Evolutionary conservation across 2,888 invertebrate species (phyloP).

Genomic region (Periphyllus acericola): DNA sequence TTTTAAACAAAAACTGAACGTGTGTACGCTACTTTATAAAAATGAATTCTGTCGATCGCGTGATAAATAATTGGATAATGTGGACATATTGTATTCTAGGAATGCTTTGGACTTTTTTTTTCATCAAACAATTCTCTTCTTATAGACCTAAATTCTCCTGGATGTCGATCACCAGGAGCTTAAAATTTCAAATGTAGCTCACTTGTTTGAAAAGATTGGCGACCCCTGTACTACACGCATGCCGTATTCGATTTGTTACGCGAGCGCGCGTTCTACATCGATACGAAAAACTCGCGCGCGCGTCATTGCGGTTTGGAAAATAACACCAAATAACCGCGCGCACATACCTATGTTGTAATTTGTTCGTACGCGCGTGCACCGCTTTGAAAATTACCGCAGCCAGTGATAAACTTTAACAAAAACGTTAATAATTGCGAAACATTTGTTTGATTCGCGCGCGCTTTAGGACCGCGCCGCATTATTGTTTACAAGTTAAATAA

Average conservation of each 20-base stretch:
- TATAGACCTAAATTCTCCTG: no score
- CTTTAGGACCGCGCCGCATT: not conserved
- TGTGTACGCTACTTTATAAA: no score
- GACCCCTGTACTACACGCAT: not conserved
- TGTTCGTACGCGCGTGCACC: not conserved
- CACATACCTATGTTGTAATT: not conserved
- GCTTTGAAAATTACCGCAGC: not conserved
- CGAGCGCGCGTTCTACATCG: not conserved
- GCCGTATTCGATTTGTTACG: not conserved
- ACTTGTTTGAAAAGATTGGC: not conserved
- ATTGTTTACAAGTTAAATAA: not conserved
- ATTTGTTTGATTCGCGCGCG: conserved; percentile 14
- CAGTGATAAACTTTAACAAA: not conserved
- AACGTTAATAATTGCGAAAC: not conserved
- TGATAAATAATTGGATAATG: no score
- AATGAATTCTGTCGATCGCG: no score
- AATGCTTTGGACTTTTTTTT: no score
- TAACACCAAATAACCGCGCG: not conserved
- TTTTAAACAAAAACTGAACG: no score
- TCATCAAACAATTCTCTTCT: no score
- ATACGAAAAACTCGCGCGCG: no score
- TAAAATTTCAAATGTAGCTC: no score
- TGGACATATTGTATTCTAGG: no score
- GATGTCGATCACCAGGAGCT: no score
- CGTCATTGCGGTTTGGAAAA: not conserved